A percentile compares a stretch with the other conserved stretches of the same genome.
Conservation (phyloP, 2,113 vertebrate genomes). For the Peromyscus californicus region DNA sequence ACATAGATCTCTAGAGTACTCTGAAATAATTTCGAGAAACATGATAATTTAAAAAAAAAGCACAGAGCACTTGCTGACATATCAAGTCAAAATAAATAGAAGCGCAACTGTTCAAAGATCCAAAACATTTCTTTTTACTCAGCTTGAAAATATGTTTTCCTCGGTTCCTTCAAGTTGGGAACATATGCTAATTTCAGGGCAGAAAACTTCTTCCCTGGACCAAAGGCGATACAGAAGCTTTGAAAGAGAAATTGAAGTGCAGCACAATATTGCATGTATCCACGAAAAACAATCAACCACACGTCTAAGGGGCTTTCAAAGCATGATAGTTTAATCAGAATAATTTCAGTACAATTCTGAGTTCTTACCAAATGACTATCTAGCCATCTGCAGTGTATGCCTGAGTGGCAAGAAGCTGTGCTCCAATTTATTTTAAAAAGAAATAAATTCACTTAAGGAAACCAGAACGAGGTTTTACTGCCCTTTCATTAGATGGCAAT, state of each 20-base stretch:
- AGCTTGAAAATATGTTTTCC: conserved; percentile 53
- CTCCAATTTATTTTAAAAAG: conserved; percentile 52
- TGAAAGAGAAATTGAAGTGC: conserved; percentile 53
- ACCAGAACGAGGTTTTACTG: conserved; percentile 12
- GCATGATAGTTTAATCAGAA: conserved; percentile 41
- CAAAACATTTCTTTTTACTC: neutral
- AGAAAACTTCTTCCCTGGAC: conserved; percentile 22
- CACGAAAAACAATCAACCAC: conserved; percentile 44
- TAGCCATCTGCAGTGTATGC: conserved; percentile 6
- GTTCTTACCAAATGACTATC: conserved; percentile 44
- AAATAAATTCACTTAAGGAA: conserved; percentile 53
- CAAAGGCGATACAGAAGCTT: conserved; percentile 48
- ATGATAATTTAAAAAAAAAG: neutral
- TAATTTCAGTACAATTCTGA: conserved; percentile 63
- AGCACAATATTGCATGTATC: neutral
- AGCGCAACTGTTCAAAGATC: neutral
- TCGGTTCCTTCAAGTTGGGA: conserved; percentile 57
- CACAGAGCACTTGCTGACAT: neutral
- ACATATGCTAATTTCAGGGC: conserved; percentile 58
- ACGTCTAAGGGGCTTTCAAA: conserved; percentile 51
- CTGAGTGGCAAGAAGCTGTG: conserved; percentile 53
- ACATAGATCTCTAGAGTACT: neutral
- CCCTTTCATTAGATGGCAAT: conserved; percentile 49
- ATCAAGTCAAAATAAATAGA: conserved; percentile 43
- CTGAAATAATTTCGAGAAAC: neutral